Evolutionary conservation across 2,797 vertebrate genomes (phyloP), one percentile per base, ranked within the genome.

Genomic region (Neostethus bicornis): DNA sequence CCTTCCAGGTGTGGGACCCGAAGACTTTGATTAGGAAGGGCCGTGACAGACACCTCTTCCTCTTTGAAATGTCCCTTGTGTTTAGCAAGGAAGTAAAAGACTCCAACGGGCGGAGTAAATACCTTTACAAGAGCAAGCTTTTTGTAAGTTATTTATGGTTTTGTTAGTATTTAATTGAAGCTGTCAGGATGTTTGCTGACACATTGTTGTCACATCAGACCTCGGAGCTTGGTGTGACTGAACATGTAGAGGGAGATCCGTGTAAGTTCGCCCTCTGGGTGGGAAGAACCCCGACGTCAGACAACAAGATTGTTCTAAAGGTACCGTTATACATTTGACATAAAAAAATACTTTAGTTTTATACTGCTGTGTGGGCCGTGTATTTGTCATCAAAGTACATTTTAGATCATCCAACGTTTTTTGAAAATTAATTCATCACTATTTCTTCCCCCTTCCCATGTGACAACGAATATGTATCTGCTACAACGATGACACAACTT

Each of bases 21-120:
- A 99, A 99, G 91, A 98, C 96, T 52, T 91, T 99, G 34, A 99
- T 99, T 71, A 92, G 97, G 12, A 99, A 99, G 79, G 97, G 97
- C 31, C 93, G 97, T 14, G 97, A 99, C 56, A 91, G 97, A n/a
- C 97, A 99, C 77, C 94, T 99, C 66, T 99, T 99, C 90, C 95
- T 99, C 61, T 99, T 99, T 51, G 97, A 99, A 87, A 97, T 99
- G 96, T 98, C 96, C 1, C 90, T 99, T 44, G 93, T 99, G 46
- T 97, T 99, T 77, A 99, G 97, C 91, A 99, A 99, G 90, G 97
- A 99, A 88, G 96, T 99, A 21, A 99, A 99, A 86, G 97, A 99
- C 85, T 99, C 97, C 1, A 97, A 94, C 1, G 97, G 97, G 51
- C 93, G 93, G 79, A 99, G 95, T 94, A 99, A 99, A 77, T 97